phyloP scores from a whole-genome alignment of 2,888 invertebrate species.

The Syrista parreyssii region DNA sequence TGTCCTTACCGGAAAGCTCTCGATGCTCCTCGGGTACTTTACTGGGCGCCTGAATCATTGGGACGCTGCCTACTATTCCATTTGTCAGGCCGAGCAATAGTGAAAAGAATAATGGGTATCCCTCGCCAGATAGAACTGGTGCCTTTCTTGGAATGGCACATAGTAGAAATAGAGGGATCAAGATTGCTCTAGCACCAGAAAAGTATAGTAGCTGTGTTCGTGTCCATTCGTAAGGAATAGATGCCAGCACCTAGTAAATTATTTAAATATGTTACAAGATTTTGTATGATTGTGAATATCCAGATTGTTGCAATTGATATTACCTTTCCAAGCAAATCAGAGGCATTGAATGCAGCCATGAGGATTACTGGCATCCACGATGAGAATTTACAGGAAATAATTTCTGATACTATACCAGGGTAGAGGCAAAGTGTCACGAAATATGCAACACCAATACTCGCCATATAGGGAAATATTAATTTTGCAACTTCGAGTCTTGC shows the following conservation, averaged over 20 bases:
- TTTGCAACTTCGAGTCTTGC: conserved; percentile 85
- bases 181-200: conserved; percentile 77
- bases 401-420: conserved; percentile 91
- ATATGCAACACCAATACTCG: conserved; percentile 88
- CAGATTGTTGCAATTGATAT: conserved; percentile 14
- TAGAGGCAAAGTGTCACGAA: conserved; percentile 90
- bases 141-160: conserved; percentile 83
- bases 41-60: conserved; percentile 91
- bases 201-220: conserved; percentile 81
- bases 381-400: conserved; percentile 83
- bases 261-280: background rate
- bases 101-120: conserved; percentile 76
- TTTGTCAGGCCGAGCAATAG: conserved; percentile 83
- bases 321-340: conserved; percentile 88
- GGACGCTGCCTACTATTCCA: conserved; percentile 89
- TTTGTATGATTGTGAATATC: conserved; percentile 4
- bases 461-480: conserved; percentile 90
- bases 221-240: conserved; percentile 86
- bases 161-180: conserved; percentile 84
- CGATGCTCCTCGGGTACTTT: conserved; percentile 87
- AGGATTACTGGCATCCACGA: conserved; percentile 93
- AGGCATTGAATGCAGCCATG: conserved; percentile 89
- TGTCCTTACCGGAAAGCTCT: conserved; percentile 81
- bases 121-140: conserved; percentile 77
- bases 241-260: conserved; percentile 75